phyloP scores from a whole-genome alignment of 2,797 vertebrate species.

The Orestias chungarensis region DNA sequence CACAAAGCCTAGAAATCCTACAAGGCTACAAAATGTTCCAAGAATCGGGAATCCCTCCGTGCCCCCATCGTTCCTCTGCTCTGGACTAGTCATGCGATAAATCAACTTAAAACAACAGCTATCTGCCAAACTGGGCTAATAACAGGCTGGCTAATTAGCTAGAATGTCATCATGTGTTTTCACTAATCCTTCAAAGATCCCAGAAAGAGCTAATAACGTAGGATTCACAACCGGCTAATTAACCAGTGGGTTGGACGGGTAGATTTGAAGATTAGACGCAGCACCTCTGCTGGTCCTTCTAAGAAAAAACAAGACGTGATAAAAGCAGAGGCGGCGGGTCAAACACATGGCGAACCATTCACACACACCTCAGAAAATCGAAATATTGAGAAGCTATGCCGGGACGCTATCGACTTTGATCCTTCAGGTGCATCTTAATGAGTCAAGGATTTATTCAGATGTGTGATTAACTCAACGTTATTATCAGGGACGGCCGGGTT shows the following conservation, averaged over 20 bases:
- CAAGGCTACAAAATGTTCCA: background rate
- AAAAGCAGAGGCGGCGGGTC: background rate
- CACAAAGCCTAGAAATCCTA: background rate
- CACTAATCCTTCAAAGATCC: too few relatives aligned
- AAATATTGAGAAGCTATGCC: constrained; percentile 11
- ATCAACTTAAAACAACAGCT: background rate
- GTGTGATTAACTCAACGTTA: background rate
- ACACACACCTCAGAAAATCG: constrained; percentile 13
- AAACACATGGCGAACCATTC: constrained; percentile 11
- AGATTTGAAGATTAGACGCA: background rate
- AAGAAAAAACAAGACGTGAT: background rate
- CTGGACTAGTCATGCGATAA: background rate
- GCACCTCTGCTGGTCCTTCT: background rate
- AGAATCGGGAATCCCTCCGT: background rate
- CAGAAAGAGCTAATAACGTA: background rate
- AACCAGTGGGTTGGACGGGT: background rate
- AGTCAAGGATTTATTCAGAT: background rate
- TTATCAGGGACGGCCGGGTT: background rate
- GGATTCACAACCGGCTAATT: background rate
- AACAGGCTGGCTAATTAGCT: background rate
- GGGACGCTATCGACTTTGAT: constrained; percentile 12
- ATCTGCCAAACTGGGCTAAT: too few relatives aligned
- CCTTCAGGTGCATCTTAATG: background rate
- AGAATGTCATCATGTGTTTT: background rate
- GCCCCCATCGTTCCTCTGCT: too few relatives aligned